Conservation (phyloP, 2,113 vertebrate genomes). For the Channa argus region DNA sequence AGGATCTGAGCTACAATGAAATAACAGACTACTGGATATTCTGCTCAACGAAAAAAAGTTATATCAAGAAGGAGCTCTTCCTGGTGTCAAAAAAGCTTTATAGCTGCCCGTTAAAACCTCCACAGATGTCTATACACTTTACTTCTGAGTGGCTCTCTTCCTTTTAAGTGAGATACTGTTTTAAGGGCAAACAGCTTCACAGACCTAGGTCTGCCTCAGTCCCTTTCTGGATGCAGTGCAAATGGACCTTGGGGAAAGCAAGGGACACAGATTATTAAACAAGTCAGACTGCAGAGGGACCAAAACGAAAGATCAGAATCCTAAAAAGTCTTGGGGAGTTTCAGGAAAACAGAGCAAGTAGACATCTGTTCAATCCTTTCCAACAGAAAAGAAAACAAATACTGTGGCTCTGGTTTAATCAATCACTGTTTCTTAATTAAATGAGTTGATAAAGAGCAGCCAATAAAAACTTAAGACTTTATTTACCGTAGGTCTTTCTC, state of each 20-base stretch:
- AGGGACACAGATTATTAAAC: conserved; percentile 19
- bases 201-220: conserved; percentile 1
- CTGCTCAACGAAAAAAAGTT: not conserved
- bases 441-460: conserved; percentile 23
- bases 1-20: not conserved
- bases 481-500: not conserved
- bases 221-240: not conserved
- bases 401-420: conserved; percentile 43
- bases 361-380: conserved; percentile 45
- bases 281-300: not conserved
- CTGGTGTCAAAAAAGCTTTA: conserved; percentile 6
- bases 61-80: not conserved
- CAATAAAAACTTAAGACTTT: conserved; percentile 5
- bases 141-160: conserved; percentile 12
- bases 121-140: not conserved
- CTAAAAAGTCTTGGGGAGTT: not conserved
- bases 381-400: conserved; percentile 4
- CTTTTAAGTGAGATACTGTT: conserved; percentile 10
- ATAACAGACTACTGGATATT: not conserved
- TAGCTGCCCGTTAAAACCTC: not conserved
- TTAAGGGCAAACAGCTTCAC: conserved; percentile 18
- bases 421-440: conserved; percentile 41
- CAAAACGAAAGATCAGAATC: not conserved
- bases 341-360: conserved; percentile 4
- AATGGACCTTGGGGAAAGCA: conserved; percentile 14